Base-by-base conservation (phyloP, 92 coral and sea anemone genomes). In the Ricordea florida region DNA sequence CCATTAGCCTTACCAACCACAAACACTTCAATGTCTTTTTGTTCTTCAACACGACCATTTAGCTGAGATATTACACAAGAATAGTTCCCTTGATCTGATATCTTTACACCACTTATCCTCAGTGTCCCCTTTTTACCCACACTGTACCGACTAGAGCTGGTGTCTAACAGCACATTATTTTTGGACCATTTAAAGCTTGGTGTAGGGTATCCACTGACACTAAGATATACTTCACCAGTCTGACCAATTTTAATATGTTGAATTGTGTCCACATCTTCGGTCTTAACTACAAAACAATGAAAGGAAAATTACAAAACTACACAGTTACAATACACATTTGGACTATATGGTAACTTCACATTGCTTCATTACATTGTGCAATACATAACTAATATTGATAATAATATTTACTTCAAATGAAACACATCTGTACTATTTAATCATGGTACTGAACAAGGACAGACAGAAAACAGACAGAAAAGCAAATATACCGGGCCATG, bases 181-280 rank as follows among this genome's bases (percentile, higher is more conserved):
- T 82, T 87, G 49, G 46, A 67, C 92, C 92, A 87, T 4, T 10
- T 40, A 24, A 51, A 59, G 2, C 36, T 32, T 57, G 92, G 92
- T 21, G 32, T 42, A 23, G 92, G 92, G 13, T 30, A 60, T 11
- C 92, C 84, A 16, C 9, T 0, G 2, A 75, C 80, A 10, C 53
- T 71, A 0, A 87, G 38, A 2, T 1, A 37, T 23, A 87, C 81
- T 11, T 23, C 62, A 44, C 30, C 92, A 11, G 15, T 23, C 22
- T 35, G 35, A 14, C 87, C 87, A 52, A 80, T 42, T 8, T 33
- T 44, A 14, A 86, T 47, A 45, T 65, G 72, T 43, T 86, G 91
- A 7, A 11, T 30, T 0, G 1, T n/a, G 33, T n/a, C 8, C 33
- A 80, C 73, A 0, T 59, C 5, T 0, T 24, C 43, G 10, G 53